Conservation (phyloP, 2,888 invertebrate species). For the Leucania comma region DNA sequence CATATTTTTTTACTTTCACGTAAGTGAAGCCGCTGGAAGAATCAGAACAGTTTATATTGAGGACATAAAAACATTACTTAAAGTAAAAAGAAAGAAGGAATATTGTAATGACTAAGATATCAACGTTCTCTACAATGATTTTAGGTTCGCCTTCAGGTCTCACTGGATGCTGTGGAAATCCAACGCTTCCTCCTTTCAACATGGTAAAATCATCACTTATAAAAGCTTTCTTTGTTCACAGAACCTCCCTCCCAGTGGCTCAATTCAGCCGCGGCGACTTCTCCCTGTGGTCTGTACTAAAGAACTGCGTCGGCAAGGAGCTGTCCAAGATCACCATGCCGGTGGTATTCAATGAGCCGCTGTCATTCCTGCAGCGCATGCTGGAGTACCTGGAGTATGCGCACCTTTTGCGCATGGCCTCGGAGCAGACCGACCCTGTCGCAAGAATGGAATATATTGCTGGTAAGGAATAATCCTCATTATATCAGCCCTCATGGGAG, state of each 20-base stretch:
- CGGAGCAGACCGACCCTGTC: constrained; percentile 94
- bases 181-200: background rate
- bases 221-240: constrained; percentile 76
- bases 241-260: constrained; percentile 93
- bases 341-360: constrained; percentile 98
- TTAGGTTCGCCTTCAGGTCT: too few relatives aligned
- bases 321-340: constrained; percentile 99
- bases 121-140: too few relatives aligned
- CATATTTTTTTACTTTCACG: too few relatives aligned
- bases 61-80: too few relatives aligned
- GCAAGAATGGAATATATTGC: constrained; percentile 95
- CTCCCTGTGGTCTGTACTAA: constrained; percentile 97
- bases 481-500: background rate
- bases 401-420: constrained; percentile 93
- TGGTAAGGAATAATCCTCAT: constrained; percentile 78
- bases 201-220: background rate
- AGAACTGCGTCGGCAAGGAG: constrained; percentile 98
- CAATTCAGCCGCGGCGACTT: constrained; percentile 95
- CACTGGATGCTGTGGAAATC: too few relatives aligned
- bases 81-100: too few relatives aligned
- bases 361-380: constrained; percentile 98
- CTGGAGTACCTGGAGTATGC: constrained; percentile 98
- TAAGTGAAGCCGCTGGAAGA: too few relatives aligned
- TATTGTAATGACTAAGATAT: too few relatives aligned
- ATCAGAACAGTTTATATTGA: too few relatives aligned